Evolutionary conservation across 2,797 vertebrate genomes (phyloP), one percentile per base, ranked within the genome.

Genomic region (Megalops cyprinoides): DNA sequence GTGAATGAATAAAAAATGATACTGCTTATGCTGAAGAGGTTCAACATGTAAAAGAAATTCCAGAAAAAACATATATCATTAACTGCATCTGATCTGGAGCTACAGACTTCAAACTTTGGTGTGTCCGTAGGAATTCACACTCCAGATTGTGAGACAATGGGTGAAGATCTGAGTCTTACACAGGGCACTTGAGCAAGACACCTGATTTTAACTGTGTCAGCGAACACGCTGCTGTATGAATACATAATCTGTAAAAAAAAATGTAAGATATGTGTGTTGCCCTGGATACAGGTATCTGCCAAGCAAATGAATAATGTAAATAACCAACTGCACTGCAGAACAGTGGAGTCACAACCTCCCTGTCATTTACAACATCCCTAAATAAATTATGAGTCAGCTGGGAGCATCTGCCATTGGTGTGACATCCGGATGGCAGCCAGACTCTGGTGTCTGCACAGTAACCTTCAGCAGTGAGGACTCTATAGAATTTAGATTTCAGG

Each of bases 351-450:
- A 42, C 37, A 28, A 12, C 62, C 39, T 42, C 10, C 74, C 6
- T 51, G 3, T 53, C 3, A n/a, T 20, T 55, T 9, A 37, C 15
- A 51, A 37, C 74, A 39, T 23, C 15, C 31, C 74, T 76, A 14
- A n/a, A 75, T 51, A 75, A 49, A 75, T 34, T 69, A 69, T 31
- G 34, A 69, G 65, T 69, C 65, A 69, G 65, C 65, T 34, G 37
- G 20, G 37, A 69, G 65, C 31, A 69, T 12, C 15, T 15, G 31
- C 37, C 42, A 76, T 8, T 15, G 18, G 74, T 15, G 23, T 5
- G 23, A 34, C 39, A 46, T 49, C 55, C n/a, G 25, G 46, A 62
- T 39, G 28, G 71, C 14, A 10, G 53, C 8, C 73, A 74, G 10
- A 28, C 53, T 74, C 69, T 2, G 25, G n/a, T 74, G 4, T 25